Evolutionary conservation across 2,888 invertebrate genomes (phyloP).

Genomic region (Pyrochroa serraticornis): DNA sequence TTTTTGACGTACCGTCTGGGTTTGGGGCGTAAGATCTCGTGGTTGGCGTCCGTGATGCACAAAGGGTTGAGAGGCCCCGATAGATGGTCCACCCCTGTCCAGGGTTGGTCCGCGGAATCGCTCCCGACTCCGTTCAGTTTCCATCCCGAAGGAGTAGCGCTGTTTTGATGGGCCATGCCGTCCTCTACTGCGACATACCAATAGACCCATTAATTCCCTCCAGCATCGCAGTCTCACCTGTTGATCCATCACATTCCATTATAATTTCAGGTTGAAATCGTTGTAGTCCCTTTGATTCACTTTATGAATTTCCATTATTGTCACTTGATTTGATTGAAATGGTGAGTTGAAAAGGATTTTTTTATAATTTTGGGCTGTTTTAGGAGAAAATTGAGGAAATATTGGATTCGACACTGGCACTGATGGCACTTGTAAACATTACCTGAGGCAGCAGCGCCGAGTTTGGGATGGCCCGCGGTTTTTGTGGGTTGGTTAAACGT

Average conservation of each 20-base stretch:
- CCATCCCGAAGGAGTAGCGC: constrained; percentile 50
- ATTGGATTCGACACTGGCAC: constrained; percentile 13
- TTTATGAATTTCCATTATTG: not conserved
- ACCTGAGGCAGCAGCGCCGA: constrained; percentile 28
- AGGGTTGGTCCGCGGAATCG: constrained; percentile 49
- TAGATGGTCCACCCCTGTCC: constrained; percentile 65
- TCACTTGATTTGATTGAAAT: not conserved
- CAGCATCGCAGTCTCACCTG: constrained; percentile 27
- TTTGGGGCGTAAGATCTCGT: constrained; percentile 85
- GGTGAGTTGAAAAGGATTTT: not conserved
- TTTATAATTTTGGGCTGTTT: not conserved
- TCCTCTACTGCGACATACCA: constrained; percentile 27
- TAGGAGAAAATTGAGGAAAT: constrained; percentile 4
- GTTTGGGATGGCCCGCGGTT: constrained; percentile 21
- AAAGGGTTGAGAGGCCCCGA: constrained; percentile 68
- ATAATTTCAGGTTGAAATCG: not conserved
- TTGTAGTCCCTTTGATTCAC: not conserved
- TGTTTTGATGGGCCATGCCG: constrained; percentile 49
- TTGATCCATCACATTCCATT: constrained; percentile 30
- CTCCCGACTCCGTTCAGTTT: constrained; percentile 44
- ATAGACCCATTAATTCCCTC: constrained; percentile 26
- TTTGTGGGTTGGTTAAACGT: constrained; percentile 2
- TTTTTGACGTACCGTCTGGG: constrained; percentile 72
- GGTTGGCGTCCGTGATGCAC: constrained; percentile 75
- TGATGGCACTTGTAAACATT: constrained; percentile 28